These are phyloP conservation scores for Zaprionus lineosus DNA, from an alignment of 2,888 invertebrate genomes.

Conservation along the genomic window DNA sequence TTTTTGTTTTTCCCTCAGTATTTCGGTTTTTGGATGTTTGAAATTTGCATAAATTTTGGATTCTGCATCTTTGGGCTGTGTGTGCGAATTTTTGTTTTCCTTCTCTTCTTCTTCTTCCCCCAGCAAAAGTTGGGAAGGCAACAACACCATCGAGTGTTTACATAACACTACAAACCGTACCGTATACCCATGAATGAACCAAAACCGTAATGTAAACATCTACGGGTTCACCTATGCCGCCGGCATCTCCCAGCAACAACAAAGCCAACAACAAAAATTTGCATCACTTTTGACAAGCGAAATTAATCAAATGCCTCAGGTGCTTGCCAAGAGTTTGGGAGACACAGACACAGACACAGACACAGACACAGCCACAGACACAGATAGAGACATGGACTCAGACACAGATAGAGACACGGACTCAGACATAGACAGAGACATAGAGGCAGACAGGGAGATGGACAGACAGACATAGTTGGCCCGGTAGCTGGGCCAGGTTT, in stretches of 20 bases:
- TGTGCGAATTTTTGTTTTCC: conserved; percentile 56
- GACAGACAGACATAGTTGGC: not conserved
- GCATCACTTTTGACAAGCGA: conserved; percentile 68
- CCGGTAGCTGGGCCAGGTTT: conserved; percentile 58
- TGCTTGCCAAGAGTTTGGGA: conserved; percentile 17
- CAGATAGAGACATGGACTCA: not conserved
- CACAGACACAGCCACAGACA: conserved; percentile 1
- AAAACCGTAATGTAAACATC: conserved; percentile 74
- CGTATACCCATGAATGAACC: conserved; percentile 69
- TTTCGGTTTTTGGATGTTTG: conserved; percentile 35
- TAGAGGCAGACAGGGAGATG: not conserved
- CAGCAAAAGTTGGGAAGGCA: no score
- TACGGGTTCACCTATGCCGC: conserved; percentile 36
- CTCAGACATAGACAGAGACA: not conserved
- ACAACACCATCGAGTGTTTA: conserved; percentile 72
- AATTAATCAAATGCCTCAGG: conserved; percentile 66
- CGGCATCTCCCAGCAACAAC: conserved; percentile 26
- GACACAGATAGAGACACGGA: not conserved
- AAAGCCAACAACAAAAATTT: conserved; percentile 35
- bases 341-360: not conserved
- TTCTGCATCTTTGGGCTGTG: conserved; percentile 47
- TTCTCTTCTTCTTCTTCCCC: no score
- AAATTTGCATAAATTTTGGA: conserved; percentile 71
- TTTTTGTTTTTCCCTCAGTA: conserved; percentile 27
- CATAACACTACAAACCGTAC: conserved; percentile 65